Evolutionary conservation across 1,140 invertebrate species (phyloP), one percentile per base, ranked within the genome.

Genomic region (Tenebrio molitor): DNA sequence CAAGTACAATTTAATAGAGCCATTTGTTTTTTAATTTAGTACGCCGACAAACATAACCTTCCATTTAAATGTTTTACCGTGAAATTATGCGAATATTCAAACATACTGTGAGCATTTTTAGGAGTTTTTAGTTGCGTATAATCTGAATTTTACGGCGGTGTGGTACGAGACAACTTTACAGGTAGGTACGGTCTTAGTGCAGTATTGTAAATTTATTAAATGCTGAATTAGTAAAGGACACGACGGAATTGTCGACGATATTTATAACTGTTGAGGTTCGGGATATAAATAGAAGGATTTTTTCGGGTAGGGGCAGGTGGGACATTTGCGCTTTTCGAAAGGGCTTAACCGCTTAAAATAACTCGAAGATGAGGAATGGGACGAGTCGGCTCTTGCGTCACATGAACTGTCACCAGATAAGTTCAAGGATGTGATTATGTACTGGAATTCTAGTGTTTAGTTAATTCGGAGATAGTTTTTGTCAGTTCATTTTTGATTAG

Each of bases 1-100:
- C 72, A 74, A 77, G 69, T 71, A 75, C 77, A 78, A 78, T 78
- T 78, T 78, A 78, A 78, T 78, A 77, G 75, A 78, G 77, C 71
- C 77, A 76, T 78, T 77, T 69, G 69, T 75, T 77, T 77, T 73
- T 75, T 75, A 77, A 77, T 77, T 77, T 77, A 77, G 66, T 77
- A 75, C 68, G 67, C 76, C 76, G 76, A 77, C 76, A 77, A 77
- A 75, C 74, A 69, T 62, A 21, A 65, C 16, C 33, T 25, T 34
- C 50, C 66, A 73, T 75, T 69, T 66, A 39, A 67, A 75, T 77
- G 34, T 71, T 74, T 77, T 75, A 73, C 16, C 74, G 62, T 75
- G 8, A 73, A 77, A 46, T 75, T 75, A 77, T 77, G 69, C 19
- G 73, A 75, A 77, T 73, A 72, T 71, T 75, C 42, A 74, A 68